Conservation (phyloP, 2,113 vertebrate species). For the Catharus fuscescens region DNA sequence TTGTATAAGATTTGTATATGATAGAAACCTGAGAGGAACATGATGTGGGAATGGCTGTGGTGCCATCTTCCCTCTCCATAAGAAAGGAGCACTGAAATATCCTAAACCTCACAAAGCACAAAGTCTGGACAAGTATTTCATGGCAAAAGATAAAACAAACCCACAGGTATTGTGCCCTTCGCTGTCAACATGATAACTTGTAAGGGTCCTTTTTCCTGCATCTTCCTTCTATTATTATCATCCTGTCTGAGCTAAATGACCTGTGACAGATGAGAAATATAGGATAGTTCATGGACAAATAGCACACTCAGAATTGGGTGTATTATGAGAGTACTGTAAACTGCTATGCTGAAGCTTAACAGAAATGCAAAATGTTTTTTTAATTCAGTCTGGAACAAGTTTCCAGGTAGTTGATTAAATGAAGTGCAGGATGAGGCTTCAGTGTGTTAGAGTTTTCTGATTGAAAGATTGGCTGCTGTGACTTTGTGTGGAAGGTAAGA, state of each 20-base stretch:
- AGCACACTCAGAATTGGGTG: not conserved
- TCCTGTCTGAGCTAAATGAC: slow-evolving; percentile 41
- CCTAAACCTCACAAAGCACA: not conserved
- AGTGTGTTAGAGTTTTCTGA: not conserved
- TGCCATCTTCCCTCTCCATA: not conserved
- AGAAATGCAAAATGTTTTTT: not conserved
- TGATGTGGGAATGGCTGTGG: not conserved
- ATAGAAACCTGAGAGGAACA: not conserved
- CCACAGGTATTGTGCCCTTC: not conserved
- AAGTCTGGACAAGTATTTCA: not conserved
- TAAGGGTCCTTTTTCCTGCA: not conserved
- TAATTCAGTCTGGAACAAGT: not conserved
- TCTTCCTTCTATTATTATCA: slow-evolving; percentile 9
- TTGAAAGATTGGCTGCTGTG: not conserved
- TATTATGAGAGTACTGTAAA: not conserved
- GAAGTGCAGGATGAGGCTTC: not conserved
- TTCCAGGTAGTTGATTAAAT: not conserved
- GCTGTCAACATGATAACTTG: slow-evolving; percentile 39
- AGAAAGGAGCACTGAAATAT: not conserved
- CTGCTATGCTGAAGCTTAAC: not conserved
- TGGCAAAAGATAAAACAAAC: not conserved
- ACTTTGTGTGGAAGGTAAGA: not conserved
- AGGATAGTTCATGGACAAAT: slow-evolving; percentile 4
- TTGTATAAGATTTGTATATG: not conserved
- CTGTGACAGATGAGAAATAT: slow-evolving; percentile 27